Percentiles rank a stretch among this genome's conserved stretches.
Evolutionary conservation across 2,888 invertebrate species (phyloP).

Genomic region (Drosophila mimetica): DNA sequence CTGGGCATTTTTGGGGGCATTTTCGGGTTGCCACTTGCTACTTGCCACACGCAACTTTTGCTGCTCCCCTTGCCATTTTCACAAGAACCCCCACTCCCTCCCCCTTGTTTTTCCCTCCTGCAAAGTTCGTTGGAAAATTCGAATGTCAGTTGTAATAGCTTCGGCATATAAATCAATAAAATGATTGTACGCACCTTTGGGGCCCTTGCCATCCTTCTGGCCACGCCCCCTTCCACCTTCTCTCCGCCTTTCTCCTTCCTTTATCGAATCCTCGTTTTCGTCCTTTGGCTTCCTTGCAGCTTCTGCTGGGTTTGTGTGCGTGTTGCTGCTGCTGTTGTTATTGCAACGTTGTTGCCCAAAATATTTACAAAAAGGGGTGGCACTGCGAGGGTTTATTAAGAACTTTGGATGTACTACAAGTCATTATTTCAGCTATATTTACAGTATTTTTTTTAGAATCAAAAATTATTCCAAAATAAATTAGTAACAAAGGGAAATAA

Average conservation of each 20-base stretch:
- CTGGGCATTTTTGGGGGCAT: slow-evolving; percentile 47
- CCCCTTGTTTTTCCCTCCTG: background rate
- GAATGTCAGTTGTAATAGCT: slow-evolving; percentile 82
- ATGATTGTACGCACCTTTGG: slow-evolving; percentile 80
- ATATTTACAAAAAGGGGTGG: slow-evolving; percentile 39
- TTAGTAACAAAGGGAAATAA: no score
- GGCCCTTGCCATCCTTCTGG: slow-evolving; percentile 33
- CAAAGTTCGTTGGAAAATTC: slow-evolving; percentile 70
- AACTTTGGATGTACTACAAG: background rate
- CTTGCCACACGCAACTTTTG: slow-evolving; percentile 40
- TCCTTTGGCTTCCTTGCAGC: slow-evolving; percentile 38
- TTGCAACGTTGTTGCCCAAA: slow-evolving; percentile 52
- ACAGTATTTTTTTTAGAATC: no score
- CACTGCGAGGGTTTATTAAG: slow-evolving; percentile 12
- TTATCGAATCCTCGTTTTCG: slow-evolving; percentile 14
- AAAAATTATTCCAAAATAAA: no score
- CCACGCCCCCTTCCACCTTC: background rate
- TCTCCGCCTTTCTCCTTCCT: background rate
- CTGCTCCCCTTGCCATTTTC: slow-evolving; percentile 1
- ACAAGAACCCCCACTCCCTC: background rate
- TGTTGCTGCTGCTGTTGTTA: slow-evolving; percentile 50
- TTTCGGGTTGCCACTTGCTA: slow-evolving; percentile 51
- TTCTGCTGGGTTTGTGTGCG: slow-evolving; percentile 59
- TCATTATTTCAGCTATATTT: no score
- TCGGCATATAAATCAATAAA: slow-evolving; percentile 83